A percentile compares a stretch with the other conserved stretches of the same genome.
Evolutionary conservation across 2,888 invertebrate species (phyloP).

Genomic region (Tetragonisca angustula): DNA sequence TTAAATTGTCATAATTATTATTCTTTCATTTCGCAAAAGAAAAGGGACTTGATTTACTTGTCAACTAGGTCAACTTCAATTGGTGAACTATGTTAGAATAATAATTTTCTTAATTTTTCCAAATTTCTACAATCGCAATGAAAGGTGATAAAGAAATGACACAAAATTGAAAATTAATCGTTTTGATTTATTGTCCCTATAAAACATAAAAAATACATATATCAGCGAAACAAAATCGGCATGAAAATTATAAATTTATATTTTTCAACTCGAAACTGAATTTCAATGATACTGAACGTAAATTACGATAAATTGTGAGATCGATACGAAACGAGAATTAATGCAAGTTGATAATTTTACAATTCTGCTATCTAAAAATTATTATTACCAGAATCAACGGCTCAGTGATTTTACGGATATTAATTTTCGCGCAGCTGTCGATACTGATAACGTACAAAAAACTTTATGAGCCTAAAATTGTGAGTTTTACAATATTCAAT

Average conservation of each 20-base stretch:
- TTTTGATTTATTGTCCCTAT: background rate
- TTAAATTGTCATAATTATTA: no score
- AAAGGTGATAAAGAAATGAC: background rate
- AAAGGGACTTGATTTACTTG: background rate
- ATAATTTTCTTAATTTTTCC: background rate
- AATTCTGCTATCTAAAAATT: background rate
- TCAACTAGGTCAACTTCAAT: background rate
- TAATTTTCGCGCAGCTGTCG: background rate
- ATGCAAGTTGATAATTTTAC: background rate
- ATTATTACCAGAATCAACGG: background rate
- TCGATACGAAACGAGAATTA: background rate
- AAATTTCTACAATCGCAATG: background rate
- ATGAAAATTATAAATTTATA: background rate
- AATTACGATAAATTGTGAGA: background rate
- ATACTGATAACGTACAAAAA: background rate
- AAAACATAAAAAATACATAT: background rate
- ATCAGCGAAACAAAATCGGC: background rate
- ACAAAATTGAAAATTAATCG: background rate
- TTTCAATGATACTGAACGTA: background rate
- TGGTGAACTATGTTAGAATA: background rate
- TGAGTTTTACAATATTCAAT: no score
- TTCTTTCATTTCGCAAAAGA: no score
- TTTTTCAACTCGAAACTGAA: background rate
- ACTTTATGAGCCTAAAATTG: background rate
- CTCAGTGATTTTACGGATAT: background rate